These are phyloP conservation scores for Irena cyanogastra DNA, from an alignment of 2,113 vertebrate species.

Conservation along the genomic window DNA sequence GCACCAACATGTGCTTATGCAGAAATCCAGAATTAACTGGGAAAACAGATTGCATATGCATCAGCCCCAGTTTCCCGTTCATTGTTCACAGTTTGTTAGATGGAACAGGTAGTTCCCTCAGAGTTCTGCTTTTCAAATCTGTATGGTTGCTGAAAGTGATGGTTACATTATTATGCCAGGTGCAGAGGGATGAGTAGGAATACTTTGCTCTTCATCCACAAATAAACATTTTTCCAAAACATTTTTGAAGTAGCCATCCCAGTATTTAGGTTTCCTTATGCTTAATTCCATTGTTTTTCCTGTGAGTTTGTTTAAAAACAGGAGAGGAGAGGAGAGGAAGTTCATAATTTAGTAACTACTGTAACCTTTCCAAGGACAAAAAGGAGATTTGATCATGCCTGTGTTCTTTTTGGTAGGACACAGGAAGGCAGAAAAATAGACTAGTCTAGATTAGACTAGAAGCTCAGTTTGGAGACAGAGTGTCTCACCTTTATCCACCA, in stretches of 20 bases:
- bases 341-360: background rate
- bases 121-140: background rate
- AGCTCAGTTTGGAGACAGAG: background rate
- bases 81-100: background rate
- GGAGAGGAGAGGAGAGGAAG: background rate
- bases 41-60: background rate
- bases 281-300: background rate
- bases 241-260: background rate
- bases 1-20: background rate
- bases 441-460: background rate
- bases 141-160: background rate
- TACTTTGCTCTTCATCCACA: background rate
- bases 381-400: background rate
- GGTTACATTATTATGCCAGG: background rate
- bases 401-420: background rate
- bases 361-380: background rate
- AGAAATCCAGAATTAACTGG: background rate
- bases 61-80: background rate
- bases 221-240: background rate
- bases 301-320: background rate
- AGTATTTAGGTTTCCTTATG: background rate
- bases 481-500: background rate
- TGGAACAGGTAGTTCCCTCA: background rate
- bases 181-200: background rate
- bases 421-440: background rate